Percentiles rank a stretch among this genome's conserved stretches.
These are phyloP conservation scores for Rotaria sp. DNA, from an alignment of 2,888 invertebrate species.

Conservation along the genomic window DNA sequence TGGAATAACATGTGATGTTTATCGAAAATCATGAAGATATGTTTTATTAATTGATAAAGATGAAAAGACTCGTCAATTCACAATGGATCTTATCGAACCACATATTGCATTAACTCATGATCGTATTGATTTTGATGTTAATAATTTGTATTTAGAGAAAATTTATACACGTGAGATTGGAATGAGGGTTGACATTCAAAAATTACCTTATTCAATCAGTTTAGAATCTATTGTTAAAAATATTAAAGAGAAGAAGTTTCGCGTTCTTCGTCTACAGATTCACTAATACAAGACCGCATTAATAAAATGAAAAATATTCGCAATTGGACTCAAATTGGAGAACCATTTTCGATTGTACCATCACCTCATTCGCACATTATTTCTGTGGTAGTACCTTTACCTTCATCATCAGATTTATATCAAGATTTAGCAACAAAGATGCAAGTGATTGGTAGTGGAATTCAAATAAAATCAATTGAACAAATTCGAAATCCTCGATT, in stretches of 20 bases:
- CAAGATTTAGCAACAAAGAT: too few relatives aligned
- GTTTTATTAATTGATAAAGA: not conserved
- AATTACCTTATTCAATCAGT: not conserved
- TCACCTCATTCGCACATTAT: too few relatives aligned
- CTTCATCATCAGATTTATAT: too few relatives aligned
- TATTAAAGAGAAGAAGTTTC: not conserved
- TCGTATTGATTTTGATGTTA: not conserved
- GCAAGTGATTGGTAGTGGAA: too few relatives aligned
- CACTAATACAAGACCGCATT: too few relatives aligned
- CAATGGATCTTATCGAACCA: not conserved
- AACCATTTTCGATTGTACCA: too few relatives aligned
- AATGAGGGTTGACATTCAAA: not conserved
- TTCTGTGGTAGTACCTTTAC: too few relatives aligned
- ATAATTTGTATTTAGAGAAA: not conserved
- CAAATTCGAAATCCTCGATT: too few relatives aligned
- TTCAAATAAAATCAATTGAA: too few relatives aligned
- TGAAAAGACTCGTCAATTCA: not conserved
- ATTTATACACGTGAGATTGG: not conserved
- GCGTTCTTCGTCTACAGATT: not conserved
- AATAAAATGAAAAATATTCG: too few relatives aligned
- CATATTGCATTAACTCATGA: not conserved
- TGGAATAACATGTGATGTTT: not conserved
- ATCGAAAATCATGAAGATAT: not conserved
- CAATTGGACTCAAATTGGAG: too few relatives aligned
- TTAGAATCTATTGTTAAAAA: not conserved